Conservation (phyloP, 2,113 vertebrate genomes). For the Thinocorus orbignyianus region DNA sequence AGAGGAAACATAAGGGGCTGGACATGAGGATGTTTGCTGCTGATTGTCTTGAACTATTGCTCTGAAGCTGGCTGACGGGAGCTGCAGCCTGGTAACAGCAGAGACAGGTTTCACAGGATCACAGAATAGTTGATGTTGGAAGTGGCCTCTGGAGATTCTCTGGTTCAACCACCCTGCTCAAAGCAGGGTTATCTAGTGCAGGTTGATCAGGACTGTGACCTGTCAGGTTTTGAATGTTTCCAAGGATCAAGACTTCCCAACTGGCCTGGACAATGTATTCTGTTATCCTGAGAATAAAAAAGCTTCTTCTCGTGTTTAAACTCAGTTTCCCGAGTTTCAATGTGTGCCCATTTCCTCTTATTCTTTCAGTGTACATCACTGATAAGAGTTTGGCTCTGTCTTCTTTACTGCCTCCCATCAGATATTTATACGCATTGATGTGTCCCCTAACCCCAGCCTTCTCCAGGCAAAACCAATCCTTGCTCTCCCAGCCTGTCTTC, state of each 20-base stretch:
- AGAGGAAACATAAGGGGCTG: not conserved
- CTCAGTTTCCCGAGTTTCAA: not conserved
- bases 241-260: not conserved
- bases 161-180: not conserved
- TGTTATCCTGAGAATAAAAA: not conserved
- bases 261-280: not conserved
- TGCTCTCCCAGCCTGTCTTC: not conserved
- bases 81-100: not conserved
- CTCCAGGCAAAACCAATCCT: not conserved
- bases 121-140: not conserved
- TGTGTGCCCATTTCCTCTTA: not conserved
- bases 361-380: not conserved
- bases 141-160: not conserved
- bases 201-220: not conserved
- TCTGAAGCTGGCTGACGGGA: not conserved
- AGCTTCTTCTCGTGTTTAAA: not conserved
- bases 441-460: not conserved
- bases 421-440: not conserved
- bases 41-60: not conserved
- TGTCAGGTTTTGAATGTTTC: not conserved
- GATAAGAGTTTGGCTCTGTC: not conserved
- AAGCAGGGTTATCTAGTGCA: not conserved
- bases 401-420: not conserved
- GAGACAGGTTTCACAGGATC: not conserved
- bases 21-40: not conserved